These are phyloP conservation scores for Drosophila ambigua DNA, from an alignment of 1,140 invertebrate species.

Conservation along the genomic window DNA sequence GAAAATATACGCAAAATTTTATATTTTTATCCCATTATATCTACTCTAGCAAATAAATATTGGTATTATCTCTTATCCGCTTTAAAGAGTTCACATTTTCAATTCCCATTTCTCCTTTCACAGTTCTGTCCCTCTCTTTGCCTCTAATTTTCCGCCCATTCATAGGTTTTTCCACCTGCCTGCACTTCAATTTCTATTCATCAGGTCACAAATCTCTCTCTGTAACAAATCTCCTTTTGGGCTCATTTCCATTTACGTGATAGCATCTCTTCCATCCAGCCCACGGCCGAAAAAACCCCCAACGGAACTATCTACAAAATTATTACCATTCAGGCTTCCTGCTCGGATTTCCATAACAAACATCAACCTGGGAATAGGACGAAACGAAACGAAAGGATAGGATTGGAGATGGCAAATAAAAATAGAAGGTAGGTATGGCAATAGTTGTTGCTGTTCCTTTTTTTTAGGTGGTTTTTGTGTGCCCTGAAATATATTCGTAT, in stretches of 20 bases:
- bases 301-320: constrained; percentile 52
- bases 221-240: constrained; percentile 26
- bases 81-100: neutral
- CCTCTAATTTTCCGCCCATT: neutral
- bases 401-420: too few relatives aligned
- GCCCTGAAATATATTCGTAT: constrained; percentile 19
- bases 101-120: neutral
- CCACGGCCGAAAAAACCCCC: constrained; percentile 5
- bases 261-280: constrained; percentile 10
- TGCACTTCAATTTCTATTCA: constrained; percentile 17
- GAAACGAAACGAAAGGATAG: too few relatives aligned
- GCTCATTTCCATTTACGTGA: constrained; percentile 64
- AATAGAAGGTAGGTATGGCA: too few relatives aligned
- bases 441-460: constrained; percentile 22
- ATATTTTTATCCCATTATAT: neutral
- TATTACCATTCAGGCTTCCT: constrained; percentile 50
- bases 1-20: neutral
- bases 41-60: too few relatives aligned
- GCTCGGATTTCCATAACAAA: constrained; percentile 69
- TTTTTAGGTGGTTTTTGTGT: constrained; percentile 17
- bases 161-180: neutral
- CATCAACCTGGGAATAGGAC: constrained; percentile 57
- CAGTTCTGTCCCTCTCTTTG: neutral
- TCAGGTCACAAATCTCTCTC: constrained; percentile 25
- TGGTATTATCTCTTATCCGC: too few relatives aligned